Percentiles rank a stretch among this genome's conserved stretches.
Conservation (phyloP, 53 echinoderm and acorn worm genomes). For the Arbacia lixula region DNA sequence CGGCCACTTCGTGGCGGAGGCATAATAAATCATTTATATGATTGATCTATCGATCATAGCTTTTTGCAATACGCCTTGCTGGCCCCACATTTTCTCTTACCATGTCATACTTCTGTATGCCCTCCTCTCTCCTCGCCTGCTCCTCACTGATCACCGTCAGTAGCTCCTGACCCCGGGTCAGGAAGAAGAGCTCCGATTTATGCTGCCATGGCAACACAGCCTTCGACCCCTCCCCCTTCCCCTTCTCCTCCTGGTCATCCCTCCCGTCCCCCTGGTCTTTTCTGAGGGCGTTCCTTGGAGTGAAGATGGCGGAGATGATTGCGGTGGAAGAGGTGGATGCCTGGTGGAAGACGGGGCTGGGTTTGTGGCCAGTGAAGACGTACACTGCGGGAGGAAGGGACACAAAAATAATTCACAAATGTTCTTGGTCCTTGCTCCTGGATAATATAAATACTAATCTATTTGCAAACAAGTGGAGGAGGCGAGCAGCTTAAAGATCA, state of each 20-base stretch:
- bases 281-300: constrained; percentile 9
- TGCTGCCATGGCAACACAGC: constrained; percentile 85
- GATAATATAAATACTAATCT: too few species aligned
- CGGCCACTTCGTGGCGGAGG: too few species aligned
- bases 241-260: background rate
- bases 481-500: too few species aligned
- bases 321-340: constrained; percentile 16
- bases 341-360: constrained; percentile 60
- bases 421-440: background rate
- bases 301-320: constrained; percentile 73
- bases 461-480: too few species aligned
- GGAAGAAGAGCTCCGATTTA: constrained; percentile 78
- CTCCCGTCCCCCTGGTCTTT: background rate
- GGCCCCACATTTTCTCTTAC: too few species aligned
- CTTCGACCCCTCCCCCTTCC: background rate
- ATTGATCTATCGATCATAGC: too few species aligned
- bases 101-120: constrained; percentile 5
- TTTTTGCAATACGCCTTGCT: too few species aligned
- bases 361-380: constrained; percentile 73
- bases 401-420: background rate
- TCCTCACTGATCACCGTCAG: constrained; percentile 62
- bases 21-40: too few species aligned
- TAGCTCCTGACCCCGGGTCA: constrained; percentile 72
- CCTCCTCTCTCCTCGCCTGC: constrained; percentile 52
- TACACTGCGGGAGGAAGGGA: too few species aligned